These are phyloP conservation scores for Tipula confusa DNA, from an alignment of 2,888 invertebrate species.

Conservation along the genomic window DNA sequence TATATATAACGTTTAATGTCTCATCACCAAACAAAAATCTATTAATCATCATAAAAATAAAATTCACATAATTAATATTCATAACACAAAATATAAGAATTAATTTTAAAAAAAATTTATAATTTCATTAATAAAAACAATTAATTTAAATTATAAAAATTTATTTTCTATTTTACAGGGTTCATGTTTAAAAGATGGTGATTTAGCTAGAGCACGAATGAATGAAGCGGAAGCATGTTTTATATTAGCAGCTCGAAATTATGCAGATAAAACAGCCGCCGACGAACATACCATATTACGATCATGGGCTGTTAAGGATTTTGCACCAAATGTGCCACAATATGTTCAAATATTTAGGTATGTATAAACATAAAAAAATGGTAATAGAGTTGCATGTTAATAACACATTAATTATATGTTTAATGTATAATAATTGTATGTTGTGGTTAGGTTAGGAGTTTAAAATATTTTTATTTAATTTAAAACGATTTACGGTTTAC, in stretches of 20 bases:
- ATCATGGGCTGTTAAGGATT: conserved; percentile 98
- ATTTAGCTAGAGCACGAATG: conserved; percentile 92
- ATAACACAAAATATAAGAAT: conserved; percentile 4
- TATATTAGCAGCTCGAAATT: conserved; percentile 91
- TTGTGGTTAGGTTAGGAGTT: neutral
- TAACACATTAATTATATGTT: neutral
- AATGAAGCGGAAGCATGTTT: conserved; percentile 97
- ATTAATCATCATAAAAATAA: too few species aligned
- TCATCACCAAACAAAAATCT: too few species aligned
- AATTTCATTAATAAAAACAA: neutral
- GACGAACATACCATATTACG: conserved; percentile 74
- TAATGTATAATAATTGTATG: too few species aligned
- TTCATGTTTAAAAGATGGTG: conserved; percentile 93
- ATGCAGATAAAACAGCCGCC: conserved; percentile 93
- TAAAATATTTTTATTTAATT: neutral
- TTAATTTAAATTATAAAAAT: conserved; percentile 26
- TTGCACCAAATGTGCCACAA: conserved; percentile 92
- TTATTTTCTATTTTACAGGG: conserved; percentile 58
- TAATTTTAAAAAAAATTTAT: too few species aligned
- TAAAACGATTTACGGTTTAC: neutral
- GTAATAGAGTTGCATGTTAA: neutral
- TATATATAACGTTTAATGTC: too few species aligned
- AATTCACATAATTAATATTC: neutral
- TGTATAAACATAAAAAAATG: too few species aligned
- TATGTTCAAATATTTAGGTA: conserved; percentile 90